Evolutionary conservation across 1,140 invertebrate genomes (phyloP).

Genomic region (Nixonia krombeini): DNA sequence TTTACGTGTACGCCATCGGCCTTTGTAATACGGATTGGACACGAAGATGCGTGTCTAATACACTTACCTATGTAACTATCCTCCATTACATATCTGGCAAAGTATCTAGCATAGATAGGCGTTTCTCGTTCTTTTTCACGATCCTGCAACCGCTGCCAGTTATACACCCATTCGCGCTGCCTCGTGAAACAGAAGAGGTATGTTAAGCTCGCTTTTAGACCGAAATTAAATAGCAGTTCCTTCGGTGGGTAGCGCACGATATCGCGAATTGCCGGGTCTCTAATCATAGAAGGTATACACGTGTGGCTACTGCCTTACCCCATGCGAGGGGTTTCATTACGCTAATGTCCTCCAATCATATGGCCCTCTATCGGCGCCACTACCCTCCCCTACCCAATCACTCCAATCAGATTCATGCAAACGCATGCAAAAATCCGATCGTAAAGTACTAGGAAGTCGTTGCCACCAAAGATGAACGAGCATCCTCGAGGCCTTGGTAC

Average conservation of each 20-base stretch:
- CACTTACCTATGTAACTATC: constrained; percentile 43
- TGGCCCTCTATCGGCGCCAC: constrained; percentile 52
- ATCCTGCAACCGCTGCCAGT: constrained; percentile 36
- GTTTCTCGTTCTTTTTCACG: constrained; percentile 35
- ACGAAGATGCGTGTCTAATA: constrained; percentile 57
- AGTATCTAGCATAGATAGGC: constrained; percentile 28
- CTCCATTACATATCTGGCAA: constrained; percentile 15
- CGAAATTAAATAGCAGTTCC: constrained; percentile 65
- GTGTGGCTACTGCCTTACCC: constrained; percentile 63
- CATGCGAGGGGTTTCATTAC: constrained; percentile 64
- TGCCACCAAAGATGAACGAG: constrained; percentile 34
- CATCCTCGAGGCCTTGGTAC: constrained; percentile 4
- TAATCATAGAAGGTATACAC: constrained; percentile 61
- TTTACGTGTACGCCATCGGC: constrained; percentile 22
- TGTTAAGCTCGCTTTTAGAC: constrained; percentile 36
- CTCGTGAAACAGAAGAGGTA: constrained; percentile 39
- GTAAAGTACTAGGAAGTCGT: constrained; percentile 37
- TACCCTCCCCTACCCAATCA: constrained; percentile 58
- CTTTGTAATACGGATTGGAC: constrained; percentile 52
- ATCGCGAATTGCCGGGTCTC: constrained; percentile 58
- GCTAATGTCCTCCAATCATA: constrained; percentile 65
- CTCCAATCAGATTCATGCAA: constrained; percentile 63
- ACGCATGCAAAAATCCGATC: constrained; percentile 52
- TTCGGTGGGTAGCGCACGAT: constrained; percentile 59
- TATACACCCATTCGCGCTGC: constrained; percentile 14